Conservation (phyloP, 2,113 vertebrate genomes). For the Oryzias celebensis region DNA sequence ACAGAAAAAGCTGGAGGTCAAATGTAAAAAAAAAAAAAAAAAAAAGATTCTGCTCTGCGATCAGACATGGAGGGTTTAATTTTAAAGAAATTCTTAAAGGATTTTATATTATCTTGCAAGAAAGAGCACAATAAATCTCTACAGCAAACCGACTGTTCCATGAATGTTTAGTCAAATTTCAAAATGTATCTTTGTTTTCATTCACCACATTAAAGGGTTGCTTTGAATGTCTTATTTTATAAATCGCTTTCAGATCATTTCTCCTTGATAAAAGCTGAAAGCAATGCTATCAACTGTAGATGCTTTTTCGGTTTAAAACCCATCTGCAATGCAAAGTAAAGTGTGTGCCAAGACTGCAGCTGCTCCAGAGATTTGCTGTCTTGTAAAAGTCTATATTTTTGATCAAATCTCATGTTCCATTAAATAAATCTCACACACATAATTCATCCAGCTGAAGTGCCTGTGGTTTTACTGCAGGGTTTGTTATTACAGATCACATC, state of each 20-base stretch:
- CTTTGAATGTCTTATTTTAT: conserved; percentile 2
- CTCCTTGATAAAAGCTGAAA: conserved; percentile 17
- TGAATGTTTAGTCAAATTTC: too few relatives aligned
- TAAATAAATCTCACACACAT: conserved; percentile 20
- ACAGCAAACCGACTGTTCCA: too few relatives aligned
- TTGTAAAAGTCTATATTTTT: conserved; percentile 34
- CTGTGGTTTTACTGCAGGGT: conserved; percentile 21
- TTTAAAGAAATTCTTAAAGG: conserved; percentile 3
- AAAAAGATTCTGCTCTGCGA: conserved; percentile 23
- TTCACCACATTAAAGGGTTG: too few relatives aligned
- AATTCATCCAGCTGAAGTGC: conserved; percentile 27
- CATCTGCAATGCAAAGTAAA: conserved; percentile 54
- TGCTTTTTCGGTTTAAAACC: conserved; percentile 30
- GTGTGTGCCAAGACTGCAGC: conserved; percentile 49
- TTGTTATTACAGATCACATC: conserved; percentile 15
- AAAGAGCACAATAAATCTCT: too few relatives aligned
- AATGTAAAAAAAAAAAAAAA: conserved; percentile 45
- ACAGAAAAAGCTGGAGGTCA: conserved; percentile 55
- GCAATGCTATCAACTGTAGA: conserved; percentile 27
- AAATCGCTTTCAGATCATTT: conserved; percentile 2
- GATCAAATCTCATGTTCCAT: conserved; percentile 33
- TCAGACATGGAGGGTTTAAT: conserved; percentile 19
- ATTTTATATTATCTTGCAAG: too few relatives aligned
- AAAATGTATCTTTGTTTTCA: too few relatives aligned
- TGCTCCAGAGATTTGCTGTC: conserved; percentile 41